Evolutionary conservation across 1,140 invertebrate species (phyloP), one percentile per base, ranked within the genome.

Genomic region (Stenopsyche tienmushanensis): DNA sequence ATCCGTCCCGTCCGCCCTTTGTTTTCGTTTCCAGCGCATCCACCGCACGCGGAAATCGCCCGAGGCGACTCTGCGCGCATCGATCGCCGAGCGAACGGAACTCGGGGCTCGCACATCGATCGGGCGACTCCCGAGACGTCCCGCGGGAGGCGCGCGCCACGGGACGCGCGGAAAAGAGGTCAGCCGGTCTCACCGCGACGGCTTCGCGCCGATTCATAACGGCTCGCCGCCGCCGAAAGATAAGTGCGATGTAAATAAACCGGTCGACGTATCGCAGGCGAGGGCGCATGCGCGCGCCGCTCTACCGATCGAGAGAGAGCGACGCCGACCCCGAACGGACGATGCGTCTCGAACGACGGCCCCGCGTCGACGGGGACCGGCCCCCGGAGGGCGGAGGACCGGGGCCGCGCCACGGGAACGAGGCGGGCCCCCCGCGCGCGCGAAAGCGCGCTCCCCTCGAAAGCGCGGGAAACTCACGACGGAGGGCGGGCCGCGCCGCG

Each of bases 111-210:
- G n/a, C n/a, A n/a, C n/a, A n/a, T n/a, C n/a, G n/a, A n/a, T n/a
- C n/a, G n/a, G n/a, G n/a, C n/a, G n/a, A n/a, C n/a, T n/a, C n/a
- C n/a, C n/a, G n/a, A n/a, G n/a, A n/a, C n/a, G n/a, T n/a, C n/a
- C n/a, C n/a, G n/a, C n/a, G n/a, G n/a, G n/a, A n/a, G n/a, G n/a
- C n/a, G n/a, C n/a, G n/a, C n/a, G n/a, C n/a, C n/a, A n/a, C n/a
- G n/a, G n/a, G n/a, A n/a, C n/a, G n/a, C n/a, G n/a, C 66, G 62
- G 78, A 78, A 70, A 75, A 75, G 70, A 77, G 73, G 62, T 76
- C 76, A 13, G 75, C 17, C 3, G 21, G 52, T 3, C 5, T 34
- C 13, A 7, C 21, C 52, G 8, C 3, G 7, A 18, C 9, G 3
- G 54, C 17, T 17, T 7, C 8, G 49, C 5, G 53, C 23, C 53